These are phyloP conservation scores for Campylorhamphus procurvoides DNA, from an alignment of 2,113 vertebrate genomes.

Conservation along the genomic window DNA sequence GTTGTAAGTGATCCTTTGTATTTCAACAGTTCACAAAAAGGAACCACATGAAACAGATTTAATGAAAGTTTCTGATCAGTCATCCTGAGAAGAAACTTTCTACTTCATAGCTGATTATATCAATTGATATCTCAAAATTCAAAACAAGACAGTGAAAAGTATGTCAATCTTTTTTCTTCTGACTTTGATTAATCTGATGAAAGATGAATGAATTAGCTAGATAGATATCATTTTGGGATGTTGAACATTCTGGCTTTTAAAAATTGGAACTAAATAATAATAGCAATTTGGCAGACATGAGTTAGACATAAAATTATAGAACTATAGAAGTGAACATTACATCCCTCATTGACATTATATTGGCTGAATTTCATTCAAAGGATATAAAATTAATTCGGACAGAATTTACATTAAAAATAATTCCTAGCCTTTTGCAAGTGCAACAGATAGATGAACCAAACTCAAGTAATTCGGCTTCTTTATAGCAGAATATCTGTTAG, in stretches of 20 bases:
- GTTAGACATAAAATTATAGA: neutral
- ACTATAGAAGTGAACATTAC: neutral
- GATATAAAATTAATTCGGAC: neutral
- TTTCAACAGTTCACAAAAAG: neutral
- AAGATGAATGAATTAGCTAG: neutral
- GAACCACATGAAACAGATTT: rapidly evolving
- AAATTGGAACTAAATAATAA: neutral
- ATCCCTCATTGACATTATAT: neutral
- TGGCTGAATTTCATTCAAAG: neutral
- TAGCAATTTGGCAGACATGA: neutral
- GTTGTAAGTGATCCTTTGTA: neutral
- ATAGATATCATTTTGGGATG: rapidly evolving
- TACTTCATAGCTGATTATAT: neutral
- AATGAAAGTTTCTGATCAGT: neutral
- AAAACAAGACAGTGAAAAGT: neutral
- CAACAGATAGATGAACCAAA: neutral
- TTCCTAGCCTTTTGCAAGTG: neutral
- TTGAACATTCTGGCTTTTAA: neutral
- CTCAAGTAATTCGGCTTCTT: neutral
- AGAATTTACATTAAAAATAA: neutral
- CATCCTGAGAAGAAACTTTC: neutral
- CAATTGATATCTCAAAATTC: neutral
- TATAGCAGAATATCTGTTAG: neutral
- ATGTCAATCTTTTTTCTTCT: neutral
- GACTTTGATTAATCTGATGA: neutral